A percentile compares a stretch with the other conserved stretches of the same genome.
Evolutionary conservation across 2,113 vertebrate genomes (phyloP).

Genomic region (Stercorarius parasiticus): DNA sequence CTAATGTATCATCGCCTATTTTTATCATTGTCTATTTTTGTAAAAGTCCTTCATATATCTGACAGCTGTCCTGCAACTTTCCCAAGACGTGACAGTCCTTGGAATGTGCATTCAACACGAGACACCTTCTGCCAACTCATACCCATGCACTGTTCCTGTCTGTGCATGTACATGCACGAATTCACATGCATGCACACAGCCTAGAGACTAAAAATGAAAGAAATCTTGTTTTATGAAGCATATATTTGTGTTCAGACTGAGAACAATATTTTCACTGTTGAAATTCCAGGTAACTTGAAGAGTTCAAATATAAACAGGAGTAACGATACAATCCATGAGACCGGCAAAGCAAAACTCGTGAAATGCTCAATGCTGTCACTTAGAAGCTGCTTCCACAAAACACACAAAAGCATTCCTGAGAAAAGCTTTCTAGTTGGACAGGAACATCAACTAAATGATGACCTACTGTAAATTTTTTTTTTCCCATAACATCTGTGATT

Average conservation of each 20-base stretch:
- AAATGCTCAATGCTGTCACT: background rate
- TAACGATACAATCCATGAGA: background rate
- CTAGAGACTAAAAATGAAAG: background rate
- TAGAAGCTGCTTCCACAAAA: background rate
- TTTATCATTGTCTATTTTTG: fast-evolving
- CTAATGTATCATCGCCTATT: fast-evolving
- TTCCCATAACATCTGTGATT: background rate
- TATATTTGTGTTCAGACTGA: background rate
- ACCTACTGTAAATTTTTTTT: background rate
- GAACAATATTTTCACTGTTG: background rate
- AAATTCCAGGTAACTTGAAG: background rate
- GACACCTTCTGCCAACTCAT: background rate
- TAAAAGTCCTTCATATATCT: background rate
- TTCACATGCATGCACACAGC: background rate
- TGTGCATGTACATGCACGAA: fast-evolving
- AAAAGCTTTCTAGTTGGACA: background rate
- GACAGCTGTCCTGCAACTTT: background rate
- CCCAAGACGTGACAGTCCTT: background rate
- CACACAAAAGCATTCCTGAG: background rate
- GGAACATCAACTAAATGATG: background rate
- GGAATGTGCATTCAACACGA: background rate
- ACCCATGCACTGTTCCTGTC: fast-evolving
- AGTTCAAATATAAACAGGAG: background rate
- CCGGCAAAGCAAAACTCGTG: background rate
- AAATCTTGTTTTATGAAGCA: background rate